These are phyloP conservation scores for Gymnoscelis rufifasciata DNA, from an alignment of 2,888 invertebrate genomes.

Conservation along the genomic window DNA sequence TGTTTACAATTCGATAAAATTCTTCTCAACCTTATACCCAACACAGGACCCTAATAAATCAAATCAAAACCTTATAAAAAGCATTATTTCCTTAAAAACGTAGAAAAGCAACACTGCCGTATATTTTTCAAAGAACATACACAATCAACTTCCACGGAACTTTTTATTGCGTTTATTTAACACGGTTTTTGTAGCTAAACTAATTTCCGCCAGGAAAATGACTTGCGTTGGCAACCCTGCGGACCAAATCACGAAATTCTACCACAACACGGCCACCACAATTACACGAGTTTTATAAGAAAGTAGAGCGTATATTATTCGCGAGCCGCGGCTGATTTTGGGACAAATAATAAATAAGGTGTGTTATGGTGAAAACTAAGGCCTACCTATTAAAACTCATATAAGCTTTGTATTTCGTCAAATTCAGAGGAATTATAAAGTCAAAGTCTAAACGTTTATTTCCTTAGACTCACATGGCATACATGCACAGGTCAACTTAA, in stretches of 20 bases:
- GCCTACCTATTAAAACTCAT: too few relatives aligned
- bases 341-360: neutral
- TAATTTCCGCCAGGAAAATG: constrained; percentile 57
- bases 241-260: constrained; percentile 26
- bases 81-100: neutral
- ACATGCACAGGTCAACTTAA: too few relatives aligned
- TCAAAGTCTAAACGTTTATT: too few relatives aligned
- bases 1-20: too few relatives aligned
- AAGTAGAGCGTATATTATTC: constrained; percentile 2
- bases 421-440: too few relatives aligned
- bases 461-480: too few relatives aligned
- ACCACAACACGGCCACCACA: constrained; percentile 7
- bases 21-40: too few relatives aligned
- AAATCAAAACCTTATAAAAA: neutral
- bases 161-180: neutral
- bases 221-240: constrained; percentile 39
- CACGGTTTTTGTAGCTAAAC: constrained; percentile 16
- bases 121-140: constrained; percentile 9
- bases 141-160: neutral
- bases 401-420: too few relatives aligned
- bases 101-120: neutral
- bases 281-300: constrained; percentile 3
- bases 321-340: neutral
- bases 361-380: neutral
- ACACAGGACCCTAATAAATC: neutral